Evolutionary conservation across 2,113 vertebrate species (phyloP).

Genomic region (Numida meleagris): DNA sequence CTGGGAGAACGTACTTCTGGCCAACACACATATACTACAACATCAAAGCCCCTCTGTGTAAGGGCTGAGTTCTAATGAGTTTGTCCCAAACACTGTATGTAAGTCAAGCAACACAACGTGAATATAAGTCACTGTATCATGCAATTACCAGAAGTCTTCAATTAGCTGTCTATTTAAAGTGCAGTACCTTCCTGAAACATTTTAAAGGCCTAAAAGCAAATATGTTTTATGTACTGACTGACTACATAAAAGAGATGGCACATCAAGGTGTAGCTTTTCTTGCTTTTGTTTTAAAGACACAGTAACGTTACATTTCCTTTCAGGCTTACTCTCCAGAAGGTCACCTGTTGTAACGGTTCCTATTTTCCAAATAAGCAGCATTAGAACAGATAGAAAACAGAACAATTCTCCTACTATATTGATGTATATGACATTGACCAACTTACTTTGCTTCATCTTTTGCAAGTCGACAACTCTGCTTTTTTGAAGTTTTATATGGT

Average conservation of each 20-base stretch:
- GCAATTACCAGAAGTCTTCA: not conserved
- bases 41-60: fast-evolving
- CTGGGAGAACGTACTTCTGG: not conserved
- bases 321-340: not conserved
- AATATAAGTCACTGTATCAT: not conserved
- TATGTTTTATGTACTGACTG: not conserved
- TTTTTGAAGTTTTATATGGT: constrained; percentile 71
- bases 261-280: not conserved
- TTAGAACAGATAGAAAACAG: not conserved
- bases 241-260: not conserved
- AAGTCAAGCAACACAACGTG: not conserved
- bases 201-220: not conserved
- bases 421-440: not conserved
- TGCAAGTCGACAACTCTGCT: constrained; percentile 74
- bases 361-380: not conserved
- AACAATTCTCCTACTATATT: not conserved
- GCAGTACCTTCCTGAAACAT: not conserved
- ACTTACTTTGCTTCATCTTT: constrained; percentile 84
- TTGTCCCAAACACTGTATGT: fast-evolving
- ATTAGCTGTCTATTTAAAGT: not conserved
- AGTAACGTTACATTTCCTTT: not conserved
- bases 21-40: not conserved
- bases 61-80: not conserved
- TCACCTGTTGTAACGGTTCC: not conserved
- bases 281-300: not conserved